These are phyloP conservation scores for Enteromius argenteus DNA, from an alignment of 2,797 vertebrate genomes.

Conservation along the genomic window DNA sequence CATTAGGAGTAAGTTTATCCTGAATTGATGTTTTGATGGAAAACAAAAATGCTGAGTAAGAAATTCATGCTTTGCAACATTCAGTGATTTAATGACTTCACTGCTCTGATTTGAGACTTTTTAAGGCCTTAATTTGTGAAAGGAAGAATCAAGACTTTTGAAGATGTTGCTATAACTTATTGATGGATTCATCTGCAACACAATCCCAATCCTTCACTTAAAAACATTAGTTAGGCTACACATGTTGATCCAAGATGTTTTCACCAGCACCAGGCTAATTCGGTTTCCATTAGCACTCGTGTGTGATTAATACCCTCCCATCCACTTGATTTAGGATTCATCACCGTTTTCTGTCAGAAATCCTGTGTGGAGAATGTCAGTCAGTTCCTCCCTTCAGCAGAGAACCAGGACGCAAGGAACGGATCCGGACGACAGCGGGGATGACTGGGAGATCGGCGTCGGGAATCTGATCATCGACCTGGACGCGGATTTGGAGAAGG, in stretches of 20 bases:
- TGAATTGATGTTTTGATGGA: background rate
- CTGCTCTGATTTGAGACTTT: background rate
- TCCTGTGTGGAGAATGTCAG: conserved; percentile 89
- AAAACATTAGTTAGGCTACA: background rate
- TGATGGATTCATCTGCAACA: background rate
- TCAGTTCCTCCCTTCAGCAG: conserved; percentile 85
- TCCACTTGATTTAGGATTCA: conserved; percentile 82
- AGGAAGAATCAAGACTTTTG: background rate
- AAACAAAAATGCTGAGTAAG: background rate
- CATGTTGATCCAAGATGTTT: background rate
- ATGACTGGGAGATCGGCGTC: conserved; percentile 91
- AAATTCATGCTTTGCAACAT: background rate
- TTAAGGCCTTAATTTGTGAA: background rate
- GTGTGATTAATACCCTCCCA: conserved; percentile 83
- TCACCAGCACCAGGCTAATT: too few relatives aligned
- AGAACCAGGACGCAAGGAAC: conserved; percentile 85
- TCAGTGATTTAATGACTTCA: background rate
- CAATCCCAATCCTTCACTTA: background rate
- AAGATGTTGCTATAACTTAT: background rate
- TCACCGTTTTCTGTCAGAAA: conserved; percentile 84
- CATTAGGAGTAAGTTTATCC: background rate
- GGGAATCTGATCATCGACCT: conserved; percentile 92
- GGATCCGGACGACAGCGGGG: conserved; percentile 88
- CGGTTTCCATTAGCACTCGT: conserved; percentile 23
- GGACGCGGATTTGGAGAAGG: conserved; percentile 93